Percentiles rank a stretch among this genome's conserved stretches.
Conservation (phyloP, 2,113 vertebrate species). For the Illadopsis cleaveri region DNA sequence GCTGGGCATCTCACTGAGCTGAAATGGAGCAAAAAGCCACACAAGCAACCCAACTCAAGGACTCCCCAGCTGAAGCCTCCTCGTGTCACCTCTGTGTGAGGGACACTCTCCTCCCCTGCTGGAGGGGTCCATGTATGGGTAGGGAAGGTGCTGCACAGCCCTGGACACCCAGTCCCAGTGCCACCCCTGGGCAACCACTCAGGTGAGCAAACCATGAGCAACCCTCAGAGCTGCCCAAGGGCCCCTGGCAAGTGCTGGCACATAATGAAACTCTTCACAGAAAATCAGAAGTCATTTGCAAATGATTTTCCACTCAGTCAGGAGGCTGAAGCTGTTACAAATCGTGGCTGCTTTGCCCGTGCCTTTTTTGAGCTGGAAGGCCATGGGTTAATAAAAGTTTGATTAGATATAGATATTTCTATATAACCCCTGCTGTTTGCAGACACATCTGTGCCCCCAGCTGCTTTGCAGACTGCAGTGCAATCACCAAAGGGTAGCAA, state of each 20-base stretch:
- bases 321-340: background rate
- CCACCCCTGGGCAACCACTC: background rate
- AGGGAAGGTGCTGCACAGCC: background rate
- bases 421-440: conserved; percentile 3
- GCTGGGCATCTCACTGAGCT: accelerated
- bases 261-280: background rate
- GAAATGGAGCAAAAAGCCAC: background rate
- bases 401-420: conserved; percentile 17
- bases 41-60: accelerated
- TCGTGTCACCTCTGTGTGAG: background rate
- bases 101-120: background rate
- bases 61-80: background rate
- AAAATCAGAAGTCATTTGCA: background rate
- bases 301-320: background rate
- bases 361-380: background rate
- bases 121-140: accelerated
- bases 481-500: background rate
- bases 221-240: background rate
- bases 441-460: background rate
- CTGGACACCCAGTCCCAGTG: accelerated
- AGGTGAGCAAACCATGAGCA: background rate
- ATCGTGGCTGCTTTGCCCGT: background rate
- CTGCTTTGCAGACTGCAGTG: background rate
- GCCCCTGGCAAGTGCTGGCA: accelerated
- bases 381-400: conserved; percentile 8